A percentile compares a stretch with the other conserved stretches of the same genome.
These are phyloP conservation scores for Dryomyza anilis DNA, from an alignment of 2,888 invertebrate species.

Conservation along the genomic window DNA sequence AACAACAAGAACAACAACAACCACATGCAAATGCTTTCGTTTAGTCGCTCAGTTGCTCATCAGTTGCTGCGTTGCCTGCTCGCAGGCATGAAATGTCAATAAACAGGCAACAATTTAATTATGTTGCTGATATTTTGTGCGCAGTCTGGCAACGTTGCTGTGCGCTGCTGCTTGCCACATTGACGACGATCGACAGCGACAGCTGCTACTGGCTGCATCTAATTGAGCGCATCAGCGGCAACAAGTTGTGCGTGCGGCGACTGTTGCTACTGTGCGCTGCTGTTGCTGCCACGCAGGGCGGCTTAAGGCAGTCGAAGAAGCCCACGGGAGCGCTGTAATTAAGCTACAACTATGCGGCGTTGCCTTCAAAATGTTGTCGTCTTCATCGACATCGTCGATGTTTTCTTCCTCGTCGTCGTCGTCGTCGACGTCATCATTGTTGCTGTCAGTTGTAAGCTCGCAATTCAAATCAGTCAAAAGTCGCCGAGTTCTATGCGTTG, in stretches of 20 bases:
- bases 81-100: not conserved
- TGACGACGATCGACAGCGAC: too few relatives aligned
- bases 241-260: not conserved
- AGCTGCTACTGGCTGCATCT: too few relatives aligned
- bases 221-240: not conserved
- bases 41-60: slow-evolving; percentile 14
- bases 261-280: not conserved
- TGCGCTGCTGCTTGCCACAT: too few relatives aligned
- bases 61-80: slow-evolving; percentile 16
- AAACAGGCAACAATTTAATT: not conserved
- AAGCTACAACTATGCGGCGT: too few relatives aligned
- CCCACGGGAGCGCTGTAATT: not conserved
- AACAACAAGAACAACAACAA: too few relatives aligned
- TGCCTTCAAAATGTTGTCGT: too few relatives aligned
- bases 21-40: slow-evolving; percentile 4
- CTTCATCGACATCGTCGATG: too few relatives aligned
- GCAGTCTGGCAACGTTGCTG: not conserved
- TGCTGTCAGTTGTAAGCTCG: too few relatives aligned
- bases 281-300: not conserved
- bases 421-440: too few relatives aligned
- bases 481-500: not conserved
- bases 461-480: slow-evolving; percentile 6
- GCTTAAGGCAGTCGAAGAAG: not conserved
- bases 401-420: too few relatives aligned
- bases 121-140: not conserved